Percentiles rank a stretch among this genome's conserved stretches.
These are phyloP conservation scores for Oxyura jamaicensis DNA, from an alignment of 2,113 vertebrate species.

Conservation along the genomic window DNA sequence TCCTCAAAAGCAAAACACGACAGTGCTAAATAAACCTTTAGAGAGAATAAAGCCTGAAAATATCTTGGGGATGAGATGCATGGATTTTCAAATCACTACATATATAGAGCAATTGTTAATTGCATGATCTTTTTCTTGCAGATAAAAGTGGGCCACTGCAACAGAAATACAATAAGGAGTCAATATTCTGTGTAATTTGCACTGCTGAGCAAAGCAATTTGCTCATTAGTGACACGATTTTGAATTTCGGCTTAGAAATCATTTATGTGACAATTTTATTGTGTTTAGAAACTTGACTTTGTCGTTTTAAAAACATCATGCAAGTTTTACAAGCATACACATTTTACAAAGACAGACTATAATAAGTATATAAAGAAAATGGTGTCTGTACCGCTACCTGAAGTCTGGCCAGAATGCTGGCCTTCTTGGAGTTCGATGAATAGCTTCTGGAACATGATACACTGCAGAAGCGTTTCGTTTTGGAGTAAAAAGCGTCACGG, in stretches of 20 bases:
- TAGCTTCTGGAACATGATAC: slow-evolving; percentile 98
- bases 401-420: slow-evolving; percentile 98
- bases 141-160: neutral
- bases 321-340: neutral
- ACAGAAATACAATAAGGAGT: neutral
- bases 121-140: neutral
- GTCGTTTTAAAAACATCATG: neutral
- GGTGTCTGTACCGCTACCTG: slow-evolving; percentile 88
- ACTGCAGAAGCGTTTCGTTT: slow-evolving; percentile 99
- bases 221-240: neutral
- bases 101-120: neutral
- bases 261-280: neutral
- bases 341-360: neutral
- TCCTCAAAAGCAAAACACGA: neutral
- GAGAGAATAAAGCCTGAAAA: neutral
- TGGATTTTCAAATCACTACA: neutral
- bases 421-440: slow-evolving; percentile 99
- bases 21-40: neutral
- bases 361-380: slow-evolving; percentile 64
- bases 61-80: neutral
- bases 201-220: neutral
- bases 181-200: neutral
- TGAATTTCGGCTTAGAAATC: neutral
- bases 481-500: slow-evolving; percentile 97
- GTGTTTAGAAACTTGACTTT: neutral